Evolutionary conservation across 30 jellyfish, hydroid and myxozoan genomes (phyloP).

Genomic region (Turritopsis rubra): DNA sequence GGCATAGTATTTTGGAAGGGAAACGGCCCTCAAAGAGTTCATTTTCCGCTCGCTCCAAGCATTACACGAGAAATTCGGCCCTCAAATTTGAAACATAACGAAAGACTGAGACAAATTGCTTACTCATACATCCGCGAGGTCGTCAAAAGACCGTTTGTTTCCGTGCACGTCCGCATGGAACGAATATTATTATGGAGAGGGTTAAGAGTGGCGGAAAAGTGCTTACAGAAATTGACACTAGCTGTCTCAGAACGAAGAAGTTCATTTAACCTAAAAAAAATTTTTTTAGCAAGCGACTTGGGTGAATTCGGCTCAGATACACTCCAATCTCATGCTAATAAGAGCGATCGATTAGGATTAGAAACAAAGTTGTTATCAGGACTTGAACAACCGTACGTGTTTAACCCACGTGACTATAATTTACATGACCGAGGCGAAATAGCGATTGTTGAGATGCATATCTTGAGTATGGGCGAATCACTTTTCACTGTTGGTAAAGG

Average conservation of each 20-base stretch:
- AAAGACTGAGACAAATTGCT: slow-evolving; percentile 50
- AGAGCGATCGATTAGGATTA: slow-evolving; percentile 36
- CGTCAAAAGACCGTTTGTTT: slow-evolving; percentile 59
- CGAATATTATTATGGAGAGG: slow-evolving; percentile 59
- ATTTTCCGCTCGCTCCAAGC: slow-evolving; percentile 53
- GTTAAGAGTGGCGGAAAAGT: slow-evolving; percentile 35
- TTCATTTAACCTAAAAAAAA: slow-evolving; percentile 26
- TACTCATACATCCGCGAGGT: slow-evolving; percentile 31
- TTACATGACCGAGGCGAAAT: slow-evolving; percentile 80
- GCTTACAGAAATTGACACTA: slow-evolving; percentile 40
- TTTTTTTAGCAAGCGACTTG: slow-evolving; percentile 79
- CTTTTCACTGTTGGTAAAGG: slow-evolving; percentile 90
- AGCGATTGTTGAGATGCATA: slow-evolving; percentile 92
- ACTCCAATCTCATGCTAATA: slow-evolving; percentile 35
- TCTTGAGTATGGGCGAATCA: slow-evolving; percentile 88
- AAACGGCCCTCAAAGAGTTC: slow-evolving; percentile 68
- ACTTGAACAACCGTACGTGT: slow-evolving; percentile 35
- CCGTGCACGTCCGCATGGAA: slow-evolving; percentile 85
- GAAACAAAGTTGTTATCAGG: not conserved
- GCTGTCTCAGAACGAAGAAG: slow-evolving; percentile 28
- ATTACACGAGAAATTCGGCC: slow-evolving; percentile 54
- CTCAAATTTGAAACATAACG: slow-evolving; percentile 57
- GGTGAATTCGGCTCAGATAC: slow-evolving; percentile 85
- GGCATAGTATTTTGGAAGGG: slow-evolving; percentile 91
- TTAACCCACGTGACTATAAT: slow-evolving; percentile 46